These are phyloP conservation scores for Agriopis aurantiaria DNA, from an alignment of 2,888 invertebrate species.

Conservation along the genomic window DNA sequence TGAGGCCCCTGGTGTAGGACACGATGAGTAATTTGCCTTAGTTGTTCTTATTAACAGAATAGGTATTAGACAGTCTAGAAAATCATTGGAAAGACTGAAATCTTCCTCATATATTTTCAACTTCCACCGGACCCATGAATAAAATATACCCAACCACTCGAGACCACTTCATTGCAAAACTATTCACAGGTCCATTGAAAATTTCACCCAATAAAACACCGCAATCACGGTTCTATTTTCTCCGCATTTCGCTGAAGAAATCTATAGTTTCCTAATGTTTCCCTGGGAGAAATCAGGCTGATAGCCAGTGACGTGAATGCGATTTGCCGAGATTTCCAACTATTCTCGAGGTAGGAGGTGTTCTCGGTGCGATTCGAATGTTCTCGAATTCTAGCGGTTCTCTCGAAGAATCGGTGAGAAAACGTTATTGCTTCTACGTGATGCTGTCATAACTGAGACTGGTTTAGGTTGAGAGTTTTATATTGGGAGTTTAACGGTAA, in stretches of 20 bases:
- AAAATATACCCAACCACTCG: slow-evolving; percentile 8
- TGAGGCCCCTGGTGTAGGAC: too few species aligned
- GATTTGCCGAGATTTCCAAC: slow-evolving; percentile 54
- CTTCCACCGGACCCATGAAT: slow-evolving; percentile 1
- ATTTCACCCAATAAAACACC: slow-evolving; percentile 13
- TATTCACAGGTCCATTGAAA: slow-evolving; percentile 20
- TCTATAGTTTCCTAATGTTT: slow-evolving; percentile 44
- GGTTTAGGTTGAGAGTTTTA: slow-evolving; percentile 19
- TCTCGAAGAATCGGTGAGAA: slow-evolving; percentile 36
- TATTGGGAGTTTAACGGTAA: neutral
- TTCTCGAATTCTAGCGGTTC: slow-evolving; percentile 45
- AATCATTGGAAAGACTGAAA: too few species aligned
- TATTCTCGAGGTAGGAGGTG: neutral
- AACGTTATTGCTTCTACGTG: slow-evolving; percentile 41
- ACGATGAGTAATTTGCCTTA: too few species aligned
- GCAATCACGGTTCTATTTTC: slow-evolving; percentile 22
- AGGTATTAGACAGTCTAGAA: too few species aligned
- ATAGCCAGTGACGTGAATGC: slow-evolving; percentile 58
- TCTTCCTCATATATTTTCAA: too few species aligned
- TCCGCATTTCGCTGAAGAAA: slow-evolving; percentile 9
- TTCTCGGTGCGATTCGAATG: neutral
- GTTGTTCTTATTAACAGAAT: too few species aligned
- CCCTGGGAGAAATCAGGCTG: slow-evolving; percentile 46
- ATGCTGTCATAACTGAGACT: slow-evolving; percentile 36
- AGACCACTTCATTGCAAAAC: slow-evolving; percentile 10